A percentile compares a stretch with the other conserved stretches of the same genome.
These are phyloP conservation scores for Drosophila truncata DNA, from an alignment of 1,140 invertebrate genomes.

Conservation along the genomic window DNA sequence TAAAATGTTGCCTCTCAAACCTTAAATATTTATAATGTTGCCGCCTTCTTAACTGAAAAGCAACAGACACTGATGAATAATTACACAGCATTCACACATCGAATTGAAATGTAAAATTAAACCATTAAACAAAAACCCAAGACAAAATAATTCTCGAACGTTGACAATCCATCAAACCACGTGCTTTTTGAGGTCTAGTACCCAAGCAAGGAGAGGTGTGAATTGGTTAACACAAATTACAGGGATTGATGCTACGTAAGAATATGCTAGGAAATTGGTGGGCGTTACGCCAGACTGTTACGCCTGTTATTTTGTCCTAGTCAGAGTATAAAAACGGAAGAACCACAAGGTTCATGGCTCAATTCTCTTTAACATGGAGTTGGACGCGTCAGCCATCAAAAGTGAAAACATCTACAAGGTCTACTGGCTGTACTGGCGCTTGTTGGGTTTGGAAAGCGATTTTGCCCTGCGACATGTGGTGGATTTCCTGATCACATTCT, in stretches of 20 bases:
- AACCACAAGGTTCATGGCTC: not conserved
- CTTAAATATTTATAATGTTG: conserved; percentile 13
- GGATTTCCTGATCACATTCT: conserved; percentile 40
- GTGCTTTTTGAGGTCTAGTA: not conserved
- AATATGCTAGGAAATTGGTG: conserved; percentile 9
- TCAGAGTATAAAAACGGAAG: conserved; percentile 14
- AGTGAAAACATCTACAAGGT: conserved; percentile 33
- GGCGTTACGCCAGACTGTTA: conserved; percentile 14
- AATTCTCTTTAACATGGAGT: conserved; percentile 22
- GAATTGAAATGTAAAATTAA: not conserved
- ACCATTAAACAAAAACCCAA: conserved; percentile 4
- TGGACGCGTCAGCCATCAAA: conserved; percentile 11
- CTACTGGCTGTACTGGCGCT: conserved; percentile 50
- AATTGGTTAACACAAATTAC: conserved; percentile 33
- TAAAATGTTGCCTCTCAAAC: conserved; percentile 4
- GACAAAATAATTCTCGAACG: not conserved
- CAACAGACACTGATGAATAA: conserved; percentile 1
- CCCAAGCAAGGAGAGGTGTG: conserved; percentile 13
- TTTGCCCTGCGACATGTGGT: not conserved
- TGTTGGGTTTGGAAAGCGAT: conserved; percentile 30
- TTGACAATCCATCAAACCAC: not conserved
- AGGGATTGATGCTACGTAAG: not conserved
- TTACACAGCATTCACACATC: conserved; percentile 9
- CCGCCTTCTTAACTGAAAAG: not conserved
- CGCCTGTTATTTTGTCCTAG: not conserved